Percentiles rank a stretch among this genome's conserved stretches.
Evolutionary conservation across 2,888 invertebrate species (phyloP).

Genomic region (Drosophila suboccidentalis): DNA sequence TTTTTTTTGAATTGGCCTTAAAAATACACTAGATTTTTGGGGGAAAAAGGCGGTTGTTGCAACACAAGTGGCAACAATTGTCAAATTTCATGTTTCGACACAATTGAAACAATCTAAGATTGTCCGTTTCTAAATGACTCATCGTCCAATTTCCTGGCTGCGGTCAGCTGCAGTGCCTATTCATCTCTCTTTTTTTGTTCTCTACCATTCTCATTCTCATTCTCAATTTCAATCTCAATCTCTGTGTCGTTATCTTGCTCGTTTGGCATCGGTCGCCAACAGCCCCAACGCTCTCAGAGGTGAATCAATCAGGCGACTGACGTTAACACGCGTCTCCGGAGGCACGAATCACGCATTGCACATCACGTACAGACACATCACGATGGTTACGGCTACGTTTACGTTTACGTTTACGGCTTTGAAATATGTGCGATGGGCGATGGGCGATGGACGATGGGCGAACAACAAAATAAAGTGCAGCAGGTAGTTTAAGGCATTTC

Average conservation of each 20-base stretch:
- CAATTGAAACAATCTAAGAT: conserved; percentile 20
- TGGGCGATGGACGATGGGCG: too few relatives aligned
- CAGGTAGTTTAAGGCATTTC: conserved; percentile 26
- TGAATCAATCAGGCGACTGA: conserved; percentile 42
- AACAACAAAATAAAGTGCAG: conserved; percentile 3
- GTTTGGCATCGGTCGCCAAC: neutral
- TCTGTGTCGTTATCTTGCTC: neutral
- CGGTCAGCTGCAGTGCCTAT: conserved; percentile 10
- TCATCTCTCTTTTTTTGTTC: too few relatives aligned
- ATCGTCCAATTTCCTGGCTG: conserved; percentile 23
- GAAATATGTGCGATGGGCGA: conserved; percentile 1
- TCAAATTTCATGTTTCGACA: conserved; percentile 12
- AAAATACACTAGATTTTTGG: too few relatives aligned
- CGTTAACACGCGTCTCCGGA: conserved; percentile 41
- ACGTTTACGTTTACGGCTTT: conserved; percentile 19
- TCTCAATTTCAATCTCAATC: neutral
- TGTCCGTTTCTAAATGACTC: conserved; percentile 19
- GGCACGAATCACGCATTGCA: conserved; percentile 36
- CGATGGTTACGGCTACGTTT: conserved; percentile 2
- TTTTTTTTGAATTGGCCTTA: too few relatives aligned
- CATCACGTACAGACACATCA: conserved; percentile 15
- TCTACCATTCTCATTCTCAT: neutral
- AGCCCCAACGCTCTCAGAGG: conserved; percentile 10
- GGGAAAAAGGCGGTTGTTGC: neutral
- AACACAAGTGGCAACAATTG: neutral